Evolutionary conservation across 1,140 invertebrate genomes (phyloP), one percentile per base, ranked within the genome.

Genomic region (Ylistrum balloti): DNA sequence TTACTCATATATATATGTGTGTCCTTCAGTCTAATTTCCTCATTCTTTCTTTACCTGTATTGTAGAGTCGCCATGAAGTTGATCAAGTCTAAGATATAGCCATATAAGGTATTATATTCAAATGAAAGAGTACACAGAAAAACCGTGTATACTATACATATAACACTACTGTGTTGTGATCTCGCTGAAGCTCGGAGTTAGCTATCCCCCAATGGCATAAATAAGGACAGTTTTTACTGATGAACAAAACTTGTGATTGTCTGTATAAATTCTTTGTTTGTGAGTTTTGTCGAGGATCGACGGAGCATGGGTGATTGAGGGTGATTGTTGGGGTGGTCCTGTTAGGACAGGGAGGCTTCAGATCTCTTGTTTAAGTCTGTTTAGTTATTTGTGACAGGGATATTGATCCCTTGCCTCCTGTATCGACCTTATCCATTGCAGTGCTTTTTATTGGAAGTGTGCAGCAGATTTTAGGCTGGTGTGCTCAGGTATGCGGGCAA

Each of bases 371-470:
- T 74, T 74, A 74, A n/a, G 22, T 74, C n/a, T 74, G 56, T 74
- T 45, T 45, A 74, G 56, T 74, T 74, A 48, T 74, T 74, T 74
- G 56, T 74, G 56, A 74, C 56, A 74, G 56, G 5, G n/a, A 74
- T 74, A 74, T 74, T 74, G 56, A 74, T 74, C 56, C 56, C 13
- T n/a, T 3, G n/a, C 56, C 56, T 74, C 56, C 56, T 20, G 56
- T 74, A 74, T 74, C 56, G 56, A 74, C 56, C 56, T 74, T 74
- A 74, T 74, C 0, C 56, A 74, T n/a, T 74, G 56, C 56, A 74
- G n/a, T 74, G 56, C 56, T 74, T 74, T 74, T 74, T 74, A 74
- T 74, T 28, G n/a, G n/a, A 74, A 74, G 56, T n/a, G n/a, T 74
- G 56, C 56, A 74, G 22, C 17, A 45, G 5, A 0, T 74, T n/a